phyloP scores from a whole-genome alignment of 1,140 invertebrate genomes.

The Stratiolaelaps scimitus region DNA sequence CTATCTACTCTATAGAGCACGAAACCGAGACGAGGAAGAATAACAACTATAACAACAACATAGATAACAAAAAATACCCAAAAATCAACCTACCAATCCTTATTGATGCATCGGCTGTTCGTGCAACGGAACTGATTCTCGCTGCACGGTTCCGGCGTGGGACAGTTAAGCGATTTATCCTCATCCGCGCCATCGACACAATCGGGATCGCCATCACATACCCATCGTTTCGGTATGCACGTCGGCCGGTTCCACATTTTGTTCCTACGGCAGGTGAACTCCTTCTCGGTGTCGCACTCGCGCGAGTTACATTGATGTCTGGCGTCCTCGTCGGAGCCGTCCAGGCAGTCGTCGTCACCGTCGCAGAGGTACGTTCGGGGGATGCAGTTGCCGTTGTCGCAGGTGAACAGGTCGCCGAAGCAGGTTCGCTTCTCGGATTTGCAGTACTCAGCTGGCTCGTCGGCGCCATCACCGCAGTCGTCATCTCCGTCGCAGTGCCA shows the following conservation, averaged over 20 bases:
- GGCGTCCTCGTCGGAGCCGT: conserved; percentile 78
- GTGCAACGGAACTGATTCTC: conserved; percentile 78
- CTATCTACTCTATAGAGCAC: too few species aligned
- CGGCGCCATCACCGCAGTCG: conserved; percentile 74
- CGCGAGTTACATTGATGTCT: conserved; percentile 78
- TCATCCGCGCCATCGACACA: conserved; percentile 95
- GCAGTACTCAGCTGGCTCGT: conserved; percentile 80
- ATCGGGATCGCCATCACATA: conserved; percentile 90
- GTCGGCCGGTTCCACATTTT: conserved; percentile 77
- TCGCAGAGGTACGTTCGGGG: conserved; percentile 94
- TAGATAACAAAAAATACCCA: too few species aligned
- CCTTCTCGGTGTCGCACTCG: conserved; percentile 77
- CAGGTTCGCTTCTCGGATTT: conserved; percentile 86
- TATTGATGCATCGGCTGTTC: conserved; percentile 73
- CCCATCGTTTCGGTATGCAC: conserved; percentile 83
- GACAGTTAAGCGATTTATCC: conserved; percentile 68
- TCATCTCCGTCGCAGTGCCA: conserved; percentile 85
- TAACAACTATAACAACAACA: too few species aligned
- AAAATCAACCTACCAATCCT: conserved; percentile 45
- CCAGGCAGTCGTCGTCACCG: conserved; percentile 84
- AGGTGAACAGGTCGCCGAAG: conserved; percentile 85
- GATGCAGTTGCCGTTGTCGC: conserved; percentile 92
- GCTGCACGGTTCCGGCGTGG: conserved; percentile 59
- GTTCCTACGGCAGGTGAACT: conserved; percentile 77
- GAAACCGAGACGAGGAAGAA: too few species aligned